Base-by-base conservation (phyloP, 2,113 vertebrate genomes). In the Sturnus vulgaris region DNA sequence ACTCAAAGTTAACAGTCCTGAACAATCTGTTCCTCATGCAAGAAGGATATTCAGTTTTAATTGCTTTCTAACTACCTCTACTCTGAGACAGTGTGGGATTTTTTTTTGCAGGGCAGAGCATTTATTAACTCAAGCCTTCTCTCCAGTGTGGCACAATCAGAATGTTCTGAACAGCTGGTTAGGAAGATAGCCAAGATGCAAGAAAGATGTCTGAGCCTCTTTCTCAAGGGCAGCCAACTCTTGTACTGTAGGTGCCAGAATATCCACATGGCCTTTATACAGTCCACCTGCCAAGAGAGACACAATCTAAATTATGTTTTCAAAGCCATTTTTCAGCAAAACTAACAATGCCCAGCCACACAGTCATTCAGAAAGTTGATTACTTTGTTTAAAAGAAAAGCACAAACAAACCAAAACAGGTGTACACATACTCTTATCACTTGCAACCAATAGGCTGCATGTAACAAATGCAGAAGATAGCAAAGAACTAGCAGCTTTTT, bases 171-270 rank as follows among this genome's bases (percentile, higher is more conserved):
- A 99, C 78, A 99, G 98, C 97, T 99, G 99, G 98, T 99, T 99
- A 85, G 98, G 99, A 95, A 99, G 97, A 97, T 99, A 99, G 96
- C 99, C 98, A 86, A 99, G 98, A 69, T 99, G 99, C 79, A 99
- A 98, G 97, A 99, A 99, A 42, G 99, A 99, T 3, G 99, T 99
- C 95, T 99, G 99, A n/a, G 99, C 99, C 95, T 99, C 99, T 93
- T 98, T 99, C 96, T 99, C 99, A 37, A 99, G 98, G 96, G 94
- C 97, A 30, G 99, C 98, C 97, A 99, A 95, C 94, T 99, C 99
- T 90, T 98, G 98, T 59, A 99, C 99, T 0, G 99, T 99, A 11
- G 99, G 99, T 85, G 99, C 99, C 98, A 99, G 90, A 50, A 98
- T 97, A 72, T 99, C 99, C 97, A 99, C 99, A 21, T 99, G 99